A percentile compares a stretch with the other conserved stretches of the same genome.
Conservation (phyloP, 2,797 vertebrate genomes). For the Petrocephalus sullivani region DNA sequence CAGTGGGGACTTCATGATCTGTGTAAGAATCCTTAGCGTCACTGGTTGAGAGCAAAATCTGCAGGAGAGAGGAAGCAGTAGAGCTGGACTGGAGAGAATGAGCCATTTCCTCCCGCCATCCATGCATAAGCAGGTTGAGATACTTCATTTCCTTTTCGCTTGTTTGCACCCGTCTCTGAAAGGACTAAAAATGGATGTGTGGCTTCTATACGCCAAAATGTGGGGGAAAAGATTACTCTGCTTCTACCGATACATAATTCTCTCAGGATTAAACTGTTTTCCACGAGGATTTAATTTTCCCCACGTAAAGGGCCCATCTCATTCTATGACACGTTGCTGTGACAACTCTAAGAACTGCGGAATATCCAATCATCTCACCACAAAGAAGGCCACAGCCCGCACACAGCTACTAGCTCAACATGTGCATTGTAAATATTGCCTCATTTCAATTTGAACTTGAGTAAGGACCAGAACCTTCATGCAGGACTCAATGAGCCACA, state of each 20-base stretch:
- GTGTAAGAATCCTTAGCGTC: not conserved
- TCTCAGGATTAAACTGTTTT: not conserved
- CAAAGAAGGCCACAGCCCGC: not conserved
- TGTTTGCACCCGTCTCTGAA: not conserved
- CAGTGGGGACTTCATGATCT: not conserved
- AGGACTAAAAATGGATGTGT: not conserved
- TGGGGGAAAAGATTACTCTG: not conserved
- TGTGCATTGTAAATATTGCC: not conserved
- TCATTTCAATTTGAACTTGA: not conserved
- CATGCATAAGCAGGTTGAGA: not conserved
- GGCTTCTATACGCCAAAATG: not conserved
- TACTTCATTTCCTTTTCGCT: not conserved
- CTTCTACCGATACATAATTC: not conserved
- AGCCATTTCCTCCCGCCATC: not conserved
- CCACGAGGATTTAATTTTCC: not conserved
- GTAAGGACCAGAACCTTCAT: not conserved
- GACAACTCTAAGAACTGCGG: not conserved
- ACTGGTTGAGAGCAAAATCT: not conserved
- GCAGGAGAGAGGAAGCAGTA: not conserved
- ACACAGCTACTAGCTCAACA: not conserved
- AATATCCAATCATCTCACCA: not conserved
- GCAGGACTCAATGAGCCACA: not conserved
- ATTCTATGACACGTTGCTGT: not conserved
- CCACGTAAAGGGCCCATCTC: not conserved
- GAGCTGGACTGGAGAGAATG: not conserved